Conservation (phyloP, 2,113 vertebrate species). For the Montifringilla adamsi region DNA sequence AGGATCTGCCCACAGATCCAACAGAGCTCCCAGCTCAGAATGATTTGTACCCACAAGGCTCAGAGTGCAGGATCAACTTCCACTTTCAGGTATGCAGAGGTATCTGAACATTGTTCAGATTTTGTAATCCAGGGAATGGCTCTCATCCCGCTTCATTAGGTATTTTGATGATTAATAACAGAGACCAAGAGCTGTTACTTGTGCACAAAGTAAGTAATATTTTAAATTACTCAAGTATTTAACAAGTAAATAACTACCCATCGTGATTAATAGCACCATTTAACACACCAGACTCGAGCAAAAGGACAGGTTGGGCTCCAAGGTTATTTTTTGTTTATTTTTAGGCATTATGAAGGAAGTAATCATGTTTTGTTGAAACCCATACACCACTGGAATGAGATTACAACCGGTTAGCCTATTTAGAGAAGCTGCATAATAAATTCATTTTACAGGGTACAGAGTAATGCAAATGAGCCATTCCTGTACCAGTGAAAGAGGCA, state of each 20-base stretch:
- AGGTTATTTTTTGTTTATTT: conserved; percentile 3
- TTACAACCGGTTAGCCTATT: conserved; percentile 54
- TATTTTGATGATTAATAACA: background rate
- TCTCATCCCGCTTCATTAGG: background rate
- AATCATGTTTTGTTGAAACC: conserved; percentile 33
- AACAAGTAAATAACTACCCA: background rate
- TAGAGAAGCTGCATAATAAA: conserved; percentile 49
- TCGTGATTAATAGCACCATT: background rate
- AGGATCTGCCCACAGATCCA: background rate
- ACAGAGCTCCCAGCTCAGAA: background rate
- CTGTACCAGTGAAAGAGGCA: background rate
- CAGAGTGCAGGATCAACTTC: background rate
- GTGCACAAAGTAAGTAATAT: background rate
- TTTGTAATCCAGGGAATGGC: background rate
- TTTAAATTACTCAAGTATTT: conserved; percentile 25
- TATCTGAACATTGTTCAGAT: background rate
- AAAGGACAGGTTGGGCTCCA: background rate
- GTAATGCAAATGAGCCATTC: conserved; percentile 58
- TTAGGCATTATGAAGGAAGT: background rate
- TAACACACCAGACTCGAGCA: background rate
- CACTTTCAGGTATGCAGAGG: fast-evolving
- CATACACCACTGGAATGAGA: conserved; percentile 4
- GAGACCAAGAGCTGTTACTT: background rate
- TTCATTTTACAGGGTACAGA: conserved; percentile 50
- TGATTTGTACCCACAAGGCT: background rate